Conservation (phyloP, 1,140 invertebrate genomes). For the Drosophila seguyi region DNA sequence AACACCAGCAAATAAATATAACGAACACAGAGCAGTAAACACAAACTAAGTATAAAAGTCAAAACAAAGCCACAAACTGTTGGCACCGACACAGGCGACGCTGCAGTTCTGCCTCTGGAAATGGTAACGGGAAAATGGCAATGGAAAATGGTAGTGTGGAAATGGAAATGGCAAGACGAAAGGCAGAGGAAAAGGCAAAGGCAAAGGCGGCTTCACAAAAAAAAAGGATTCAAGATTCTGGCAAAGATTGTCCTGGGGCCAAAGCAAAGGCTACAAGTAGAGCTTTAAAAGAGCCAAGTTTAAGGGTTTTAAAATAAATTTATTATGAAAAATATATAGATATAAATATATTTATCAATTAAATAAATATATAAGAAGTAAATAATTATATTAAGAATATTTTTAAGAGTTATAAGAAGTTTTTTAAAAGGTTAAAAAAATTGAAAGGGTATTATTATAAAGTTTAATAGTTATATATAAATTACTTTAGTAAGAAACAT, state of each 20-base stretch:
- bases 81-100: conserved; percentile 48
- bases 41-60: conserved; percentile 83
- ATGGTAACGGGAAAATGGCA: not conserved
- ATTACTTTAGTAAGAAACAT: not conserved
- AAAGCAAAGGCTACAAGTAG: not conserved
- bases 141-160: not conserved
- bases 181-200: not conserved
- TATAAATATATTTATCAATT: not conserved
- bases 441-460: not conserved
- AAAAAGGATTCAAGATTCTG: not conserved
- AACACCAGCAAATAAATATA: conserved; percentile 57
- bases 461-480: not conserved
- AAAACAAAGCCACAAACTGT: conserved; percentile 82
- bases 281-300: not conserved
- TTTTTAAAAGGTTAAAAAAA: not conserved
- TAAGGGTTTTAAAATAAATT: not conserved
- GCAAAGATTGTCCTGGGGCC: not conserved
- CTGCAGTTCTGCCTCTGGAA: conserved; percentile 1
- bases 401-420: not conserved
- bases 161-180: no score
- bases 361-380: not conserved
- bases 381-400: not conserved
- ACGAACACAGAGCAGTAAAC: conserved; percentile 66
- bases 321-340: not conserved
- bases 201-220: not conserved